phyloP scores from a whole-genome alignment of 2,888 invertebrate species.

The Acleris emargana region DNA sequence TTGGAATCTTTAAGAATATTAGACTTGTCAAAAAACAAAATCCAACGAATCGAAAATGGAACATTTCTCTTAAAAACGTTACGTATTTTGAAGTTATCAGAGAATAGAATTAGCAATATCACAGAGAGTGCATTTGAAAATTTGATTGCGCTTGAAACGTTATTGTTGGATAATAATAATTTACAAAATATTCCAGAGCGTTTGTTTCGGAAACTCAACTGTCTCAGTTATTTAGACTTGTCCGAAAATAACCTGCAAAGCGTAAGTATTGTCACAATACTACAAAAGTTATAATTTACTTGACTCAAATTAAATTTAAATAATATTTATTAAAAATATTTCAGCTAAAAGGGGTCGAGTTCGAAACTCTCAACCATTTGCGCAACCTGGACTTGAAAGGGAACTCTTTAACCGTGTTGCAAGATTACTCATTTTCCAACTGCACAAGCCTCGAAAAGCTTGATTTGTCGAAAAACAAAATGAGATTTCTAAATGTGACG shows the following conservation, averaged over 20 bases:
- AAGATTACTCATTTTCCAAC: slow-evolving; percentile 84
- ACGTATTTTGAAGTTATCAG: slow-evolving; percentile 86
- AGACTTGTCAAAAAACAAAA: slow-evolving; percentile 87
- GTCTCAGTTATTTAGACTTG: slow-evolving; percentile 80
- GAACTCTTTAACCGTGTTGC: slow-evolving; percentile 83
- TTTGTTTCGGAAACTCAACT: slow-evolving; percentile 76
- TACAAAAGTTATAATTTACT: no score
- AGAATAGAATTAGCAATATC: slow-evolving; percentile 86
- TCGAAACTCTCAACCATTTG: slow-evolving; percentile 79
- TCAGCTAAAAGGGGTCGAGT: slow-evolving; percentile 83
- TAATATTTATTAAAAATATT: slow-evolving; percentile 43
- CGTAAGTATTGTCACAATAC: slow-evolving; percentile 56
- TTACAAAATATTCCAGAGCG: slow-evolving; percentile 73
- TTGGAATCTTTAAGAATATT: slow-evolving; percentile 85
- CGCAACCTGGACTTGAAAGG: slow-evolving; percentile 87
- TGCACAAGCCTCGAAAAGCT: slow-evolving; percentile 85
- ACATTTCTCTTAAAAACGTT: slow-evolving; percentile 84
- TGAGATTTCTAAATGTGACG: slow-evolving; percentile 84
- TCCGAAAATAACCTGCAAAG: slow-evolving; percentile 80
- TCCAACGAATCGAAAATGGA: slow-evolving; percentile 83
- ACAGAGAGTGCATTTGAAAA: slow-evolving; percentile 82
- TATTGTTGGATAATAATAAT: slow-evolving; percentile 83
- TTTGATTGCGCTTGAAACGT: slow-evolving; percentile 77
- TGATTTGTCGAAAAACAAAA: slow-evolving; percentile 87
- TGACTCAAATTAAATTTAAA: background rate